These are phyloP conservation scores for Holothuria scabra DNA, from an alignment of 53 echinoderm and acorn worm genomes.

Conservation along the genomic window DNA sequence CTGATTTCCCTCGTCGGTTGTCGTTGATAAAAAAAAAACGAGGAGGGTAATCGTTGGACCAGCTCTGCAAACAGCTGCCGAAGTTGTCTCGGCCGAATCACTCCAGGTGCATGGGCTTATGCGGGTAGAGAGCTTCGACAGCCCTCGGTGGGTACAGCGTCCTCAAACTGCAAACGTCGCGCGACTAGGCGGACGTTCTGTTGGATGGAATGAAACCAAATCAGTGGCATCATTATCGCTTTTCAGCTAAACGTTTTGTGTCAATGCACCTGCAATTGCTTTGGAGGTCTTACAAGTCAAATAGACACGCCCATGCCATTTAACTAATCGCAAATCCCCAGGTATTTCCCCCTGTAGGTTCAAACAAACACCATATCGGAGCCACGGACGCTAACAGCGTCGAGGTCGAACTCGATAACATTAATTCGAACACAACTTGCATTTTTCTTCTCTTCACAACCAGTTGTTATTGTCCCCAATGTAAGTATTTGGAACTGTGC, in stretches of 20 bases:
- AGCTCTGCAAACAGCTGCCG: conserved; percentile 47
- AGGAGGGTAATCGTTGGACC: conserved; percentile 40
- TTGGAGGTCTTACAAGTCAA: conserved; percentile 41
- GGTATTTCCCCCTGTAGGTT: conserved; percentile 36
- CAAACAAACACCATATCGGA: conserved; percentile 17
- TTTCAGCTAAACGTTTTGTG: conserved; percentile 48
- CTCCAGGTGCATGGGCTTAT: conserved; percentile 43
- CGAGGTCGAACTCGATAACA: conserved; percentile 2
- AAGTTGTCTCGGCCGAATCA: conserved; percentile 25
- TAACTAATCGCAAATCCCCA: conserved; percentile 45
- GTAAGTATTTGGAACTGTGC: too few relatives aligned
- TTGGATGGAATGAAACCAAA: conserved; percentile 21
- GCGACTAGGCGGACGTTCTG: conserved; percentile 18
- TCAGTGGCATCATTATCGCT: conserved; percentile 27
- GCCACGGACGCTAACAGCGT: not conserved
- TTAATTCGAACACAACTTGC: not conserved
- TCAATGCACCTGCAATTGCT: conserved; percentile 42
- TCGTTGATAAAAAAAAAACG: not conserved
- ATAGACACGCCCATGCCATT: conserved; percentile 49
- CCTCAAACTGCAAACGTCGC: conserved; percentile 40
- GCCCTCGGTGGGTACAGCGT: conserved; percentile 33
- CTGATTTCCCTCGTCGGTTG: conserved; percentile 11
- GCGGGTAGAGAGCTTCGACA: conserved; percentile 10
- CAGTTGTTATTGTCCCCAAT: not conserved
- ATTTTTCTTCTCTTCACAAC: not conserved